A percentile compares a stretch with the other conserved stretches of the same genome.
phyloP scores from a whole-genome alignment of 1,140 invertebrate genomes.

The Eubasilissa regina region DNA sequence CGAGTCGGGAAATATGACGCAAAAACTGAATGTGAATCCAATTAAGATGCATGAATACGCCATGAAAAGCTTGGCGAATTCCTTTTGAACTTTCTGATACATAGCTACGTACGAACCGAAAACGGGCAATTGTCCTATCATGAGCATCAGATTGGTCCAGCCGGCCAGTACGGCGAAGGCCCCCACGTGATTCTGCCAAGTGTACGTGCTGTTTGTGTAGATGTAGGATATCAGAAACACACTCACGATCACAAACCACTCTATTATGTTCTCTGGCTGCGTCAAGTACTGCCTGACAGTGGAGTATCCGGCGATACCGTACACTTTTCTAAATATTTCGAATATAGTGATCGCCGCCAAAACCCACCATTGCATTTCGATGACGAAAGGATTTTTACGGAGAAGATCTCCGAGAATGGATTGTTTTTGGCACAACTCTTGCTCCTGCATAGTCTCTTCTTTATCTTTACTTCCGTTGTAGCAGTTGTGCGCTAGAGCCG shows the following conservation, averaged over 20 bases:
- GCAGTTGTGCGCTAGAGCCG: slow-evolving; percentile 83
- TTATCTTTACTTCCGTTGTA: slow-evolving; percentile 83
- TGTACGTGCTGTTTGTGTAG: slow-evolving; percentile 82
- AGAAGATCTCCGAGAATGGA: slow-evolving; percentile 82
- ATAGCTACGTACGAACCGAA: slow-evolving; percentile 91
- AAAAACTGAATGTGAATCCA: slow-evolving; percentile 90
- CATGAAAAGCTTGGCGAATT: slow-evolving; percentile 87
- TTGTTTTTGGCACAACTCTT: slow-evolving; percentile 81
- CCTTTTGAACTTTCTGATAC: slow-evolving; percentile 88
- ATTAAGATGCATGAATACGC: slow-evolving; percentile 88
- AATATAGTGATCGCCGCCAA: slow-evolving; percentile 81
- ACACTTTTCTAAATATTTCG: slow-evolving; percentile 83
- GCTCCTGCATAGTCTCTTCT: slow-evolving; percentile 78
- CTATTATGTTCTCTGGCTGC: slow-evolving; percentile 87
- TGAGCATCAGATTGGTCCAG: slow-evolving; percentile 90
- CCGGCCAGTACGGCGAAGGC: slow-evolving; percentile 87
- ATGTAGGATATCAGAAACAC: slow-evolving; percentile 87
- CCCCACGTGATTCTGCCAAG: slow-evolving; percentile 87
- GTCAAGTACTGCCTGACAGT: slow-evolving; percentile 84
- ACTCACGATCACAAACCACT: slow-evolving; percentile 87
- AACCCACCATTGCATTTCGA: slow-evolving; percentile 86
- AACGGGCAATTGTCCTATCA: slow-evolving; percentile 88
- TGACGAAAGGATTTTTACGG: slow-evolving; percentile 79
- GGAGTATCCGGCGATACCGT: slow-evolving; percentile 83
- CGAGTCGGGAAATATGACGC: slow-evolving; percentile 87